Evolutionary conservation across 92 coral and sea anemone species (phyloP).

Genomic region (Actinernus sp.): DNA sequence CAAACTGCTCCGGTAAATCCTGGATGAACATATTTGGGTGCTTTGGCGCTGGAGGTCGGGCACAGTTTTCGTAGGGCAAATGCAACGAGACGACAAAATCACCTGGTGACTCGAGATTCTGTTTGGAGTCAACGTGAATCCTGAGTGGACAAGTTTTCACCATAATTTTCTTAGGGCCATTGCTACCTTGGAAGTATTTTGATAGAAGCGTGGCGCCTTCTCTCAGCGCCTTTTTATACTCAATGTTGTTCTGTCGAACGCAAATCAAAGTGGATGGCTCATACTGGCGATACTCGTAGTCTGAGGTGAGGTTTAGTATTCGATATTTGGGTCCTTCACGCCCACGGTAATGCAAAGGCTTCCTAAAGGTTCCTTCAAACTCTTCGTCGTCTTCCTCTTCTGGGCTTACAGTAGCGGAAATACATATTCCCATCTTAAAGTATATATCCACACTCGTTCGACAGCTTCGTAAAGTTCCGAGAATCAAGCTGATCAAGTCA

Average conservation of each 20-base stretch:
- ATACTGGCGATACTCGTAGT: slow-evolving; percentile 81
- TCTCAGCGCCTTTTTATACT: slow-evolving; percentile 60
- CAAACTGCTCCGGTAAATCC: slow-evolving; percentile 76
- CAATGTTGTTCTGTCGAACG: slow-evolving; percentile 46
- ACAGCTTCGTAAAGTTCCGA: too few species aligned
- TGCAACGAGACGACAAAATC: slow-evolving; percentile 77
- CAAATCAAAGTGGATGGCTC: slow-evolving; percentile 82
- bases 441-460: too few species aligned
- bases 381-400: slow-evolving; percentile 66
- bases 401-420: too few species aligned
- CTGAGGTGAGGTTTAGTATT: slow-evolving; percentile 69
- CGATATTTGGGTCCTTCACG: slow-evolving; percentile 87
- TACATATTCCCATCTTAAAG: too few species aligned
- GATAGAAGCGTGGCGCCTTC: slow-evolving; percentile 62
- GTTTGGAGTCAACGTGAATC: slow-evolving; percentile 50
- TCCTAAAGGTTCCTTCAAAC: slow-evolving; percentile 44
- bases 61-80: slow-evolving; percentile 69
- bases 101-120: slow-evolving; percentile 39
- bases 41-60: slow-evolving; percentile 78
- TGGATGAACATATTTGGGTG: slow-evolving; percentile 67
- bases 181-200: slow-evolving; percentile 75
- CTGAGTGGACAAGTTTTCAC: slow-evolving; percentile 71
- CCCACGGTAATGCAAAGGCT: slow-evolving; percentile 73
- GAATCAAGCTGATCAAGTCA: too few species aligned
- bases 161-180: slow-evolving; percentile 81